Conservation (phyloP, 2,797 vertebrate genomes). For the Todus mexicanus region DNA sequence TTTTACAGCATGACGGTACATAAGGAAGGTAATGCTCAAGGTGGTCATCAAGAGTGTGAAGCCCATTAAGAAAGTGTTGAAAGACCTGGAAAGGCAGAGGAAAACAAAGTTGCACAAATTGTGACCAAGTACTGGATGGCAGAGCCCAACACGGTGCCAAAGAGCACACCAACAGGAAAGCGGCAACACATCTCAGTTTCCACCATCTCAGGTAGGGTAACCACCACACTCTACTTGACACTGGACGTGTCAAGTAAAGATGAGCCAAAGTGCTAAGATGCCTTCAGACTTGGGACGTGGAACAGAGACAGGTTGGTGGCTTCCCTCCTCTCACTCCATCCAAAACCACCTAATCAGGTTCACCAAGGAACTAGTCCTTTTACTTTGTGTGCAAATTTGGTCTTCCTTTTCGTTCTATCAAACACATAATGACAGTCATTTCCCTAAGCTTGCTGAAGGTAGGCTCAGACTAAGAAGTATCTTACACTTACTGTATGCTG, state of each 20-base stretch:
- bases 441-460: not conserved
- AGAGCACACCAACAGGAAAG: not conserved
- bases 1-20: not conserved
- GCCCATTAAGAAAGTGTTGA: not conserved
- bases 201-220: not conserved
- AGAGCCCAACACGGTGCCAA: not conserved
- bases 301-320: not conserved
- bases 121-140: not conserved
- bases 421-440: conserved; percentile 10
- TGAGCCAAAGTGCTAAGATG: not conserved
- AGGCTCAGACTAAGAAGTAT: conserved; percentile 4
- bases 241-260: rapidly evolving
- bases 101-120: not conserved
- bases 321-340: not conserved
- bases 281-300: not conserved
- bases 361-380: not conserved
- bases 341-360: not conserved
- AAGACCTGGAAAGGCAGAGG: not conserved
- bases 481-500: not conserved
- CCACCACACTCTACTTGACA: not conserved
- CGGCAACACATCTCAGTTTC: not conserved
- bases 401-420: not conserved
- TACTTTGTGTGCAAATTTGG: not conserved
- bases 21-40: not conserved
- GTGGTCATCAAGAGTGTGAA: not conserved